These are phyloP conservation scores for Ditylenchus dipsaci DNA, from an alignment of 1,140 invertebrate genomes.

Conservation along the genomic window DNA sequence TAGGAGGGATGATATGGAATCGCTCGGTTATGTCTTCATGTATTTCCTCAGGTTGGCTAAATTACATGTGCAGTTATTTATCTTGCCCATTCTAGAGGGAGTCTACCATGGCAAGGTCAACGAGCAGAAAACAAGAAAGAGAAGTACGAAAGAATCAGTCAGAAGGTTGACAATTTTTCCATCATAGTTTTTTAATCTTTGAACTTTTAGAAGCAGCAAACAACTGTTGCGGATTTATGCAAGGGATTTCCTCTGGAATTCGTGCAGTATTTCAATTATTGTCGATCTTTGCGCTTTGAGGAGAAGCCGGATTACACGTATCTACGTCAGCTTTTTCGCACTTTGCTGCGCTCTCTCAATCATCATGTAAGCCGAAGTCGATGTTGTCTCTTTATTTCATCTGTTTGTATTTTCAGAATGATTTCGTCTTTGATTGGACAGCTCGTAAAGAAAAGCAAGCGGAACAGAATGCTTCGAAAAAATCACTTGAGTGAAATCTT, in stretches of 20 bases:
- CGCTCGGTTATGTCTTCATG: slow-evolving; percentile 78
- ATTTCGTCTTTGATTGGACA: no score
- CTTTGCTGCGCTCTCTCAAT: no score
- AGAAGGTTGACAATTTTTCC: slow-evolving; percentile 65
- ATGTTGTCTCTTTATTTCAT: no score
- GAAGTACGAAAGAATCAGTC: slow-evolving; percentile 93
- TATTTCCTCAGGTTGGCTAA: no score
- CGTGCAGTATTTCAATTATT: slow-evolving; percentile 92
- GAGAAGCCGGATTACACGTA: slow-evolving; percentile 97
- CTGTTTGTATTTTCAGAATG: not conserved
- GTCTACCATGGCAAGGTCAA: slow-evolving; percentile 67
- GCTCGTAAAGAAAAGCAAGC: no score
- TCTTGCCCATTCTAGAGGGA: no score
- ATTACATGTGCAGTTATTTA: no score
- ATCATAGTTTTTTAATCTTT: no score
- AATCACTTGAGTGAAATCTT: not conserved
- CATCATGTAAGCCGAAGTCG: no score
- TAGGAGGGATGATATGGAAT: slow-evolving; percentile 24
- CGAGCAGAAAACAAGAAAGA: slow-evolving; percentile 91
- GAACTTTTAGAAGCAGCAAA: slow-evolving; percentile 78
- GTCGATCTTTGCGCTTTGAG: slow-evolving; percentile 86
- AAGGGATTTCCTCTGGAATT: slow-evolving; percentile 94
- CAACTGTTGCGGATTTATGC: slow-evolving; percentile 84
- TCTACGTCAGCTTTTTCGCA: slow-evolving; percentile 89
- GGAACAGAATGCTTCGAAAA: not conserved